Evolutionary conservation across 2,113 vertebrate species (phyloP), one percentile per base, ranked within the genome.

Genomic region (Cygnus atratus): DNA sequence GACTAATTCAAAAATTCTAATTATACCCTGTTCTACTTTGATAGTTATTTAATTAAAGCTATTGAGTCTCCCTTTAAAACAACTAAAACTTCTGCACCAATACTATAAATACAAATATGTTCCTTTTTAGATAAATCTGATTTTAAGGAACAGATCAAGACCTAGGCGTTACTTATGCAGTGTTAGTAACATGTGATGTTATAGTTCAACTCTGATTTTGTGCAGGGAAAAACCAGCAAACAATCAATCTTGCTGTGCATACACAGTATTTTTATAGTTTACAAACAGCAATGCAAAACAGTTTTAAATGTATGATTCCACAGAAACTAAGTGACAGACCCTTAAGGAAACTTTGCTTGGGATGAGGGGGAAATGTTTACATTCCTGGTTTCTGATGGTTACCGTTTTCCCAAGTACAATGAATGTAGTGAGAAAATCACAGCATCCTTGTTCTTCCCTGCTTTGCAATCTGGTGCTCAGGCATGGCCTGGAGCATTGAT

Each of bases 91-190:
- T 65, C 37, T 41, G 37, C 11, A 41, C 62, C 62, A 24, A 44
- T 24, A 41, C 57, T 20, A 58, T 58, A 58, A 75, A 8, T 75
- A 16, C 39, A 43, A 41, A 22, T 21, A 5, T 33, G 6, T 39
- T 22, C 11, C 15, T 7, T 24, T 55, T 41, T 46, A 31, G 33
- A 5, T 6, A 90, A 90, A 79, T 79, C 14, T 43, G 31, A 72
- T 87, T 94, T 78, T 81, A 39, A n/a, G n/a, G 48, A 91, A 87
- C 22, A 77, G 88, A 31, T 80, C 68, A 76, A 92, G 83, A 87
- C 75, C 54, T 37, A 43, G 25, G 14, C 63, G 25, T 59, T 87
- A 41, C 24, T 59, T 87, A 19, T 81, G 46, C 37, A 29, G 37
- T 33, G 35, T 9, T 37, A n/a, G 3, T 86, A 28, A 11, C 37